These are phyloP conservation scores for Phylloscopus trochilus DNA, from an alignment of 2,113 vertebrate genomes.

Conservation along the genomic window DNA sequence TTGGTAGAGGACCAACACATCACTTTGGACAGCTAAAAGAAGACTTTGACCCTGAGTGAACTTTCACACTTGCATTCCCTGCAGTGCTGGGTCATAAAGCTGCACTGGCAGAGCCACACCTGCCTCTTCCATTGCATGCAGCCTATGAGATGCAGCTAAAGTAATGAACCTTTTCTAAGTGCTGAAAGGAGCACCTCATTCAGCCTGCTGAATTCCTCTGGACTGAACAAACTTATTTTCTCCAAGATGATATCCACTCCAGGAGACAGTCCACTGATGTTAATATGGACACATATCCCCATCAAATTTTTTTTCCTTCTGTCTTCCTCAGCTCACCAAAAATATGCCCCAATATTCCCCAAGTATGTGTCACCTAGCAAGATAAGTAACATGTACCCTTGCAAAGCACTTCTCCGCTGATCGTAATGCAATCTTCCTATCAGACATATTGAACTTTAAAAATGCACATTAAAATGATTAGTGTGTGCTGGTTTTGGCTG, in stretches of 20 bases:
- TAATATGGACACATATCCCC: background rate
- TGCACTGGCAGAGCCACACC: background rate
- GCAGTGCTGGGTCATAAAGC: background rate
- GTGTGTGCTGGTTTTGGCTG: background rate
- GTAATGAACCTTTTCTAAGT: background rate
- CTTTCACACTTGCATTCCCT: background rate
- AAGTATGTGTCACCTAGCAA: background rate
- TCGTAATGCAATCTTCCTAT: background rate
- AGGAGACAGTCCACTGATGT: background rate
- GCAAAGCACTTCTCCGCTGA: background rate
- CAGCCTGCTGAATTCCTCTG: background rate
- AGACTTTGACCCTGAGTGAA: background rate
- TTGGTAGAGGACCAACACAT: background rate
- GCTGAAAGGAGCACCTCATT: background rate
- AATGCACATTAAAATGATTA: background rate
- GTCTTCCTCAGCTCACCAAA: background rate
- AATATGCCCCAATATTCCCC: background rate
- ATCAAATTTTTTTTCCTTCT: background rate
- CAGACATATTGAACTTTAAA: background rate
- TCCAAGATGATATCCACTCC: background rate
- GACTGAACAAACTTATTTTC: background rate
- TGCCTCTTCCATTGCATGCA: rapidly evolving
- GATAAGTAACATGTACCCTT: rapidly evolving
- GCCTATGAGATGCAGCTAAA: background rate
- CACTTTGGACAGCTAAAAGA: background rate